Conservation (phyloP, 2,797 vertebrate genomes). For the Babyrousa celebensis region DNA sequence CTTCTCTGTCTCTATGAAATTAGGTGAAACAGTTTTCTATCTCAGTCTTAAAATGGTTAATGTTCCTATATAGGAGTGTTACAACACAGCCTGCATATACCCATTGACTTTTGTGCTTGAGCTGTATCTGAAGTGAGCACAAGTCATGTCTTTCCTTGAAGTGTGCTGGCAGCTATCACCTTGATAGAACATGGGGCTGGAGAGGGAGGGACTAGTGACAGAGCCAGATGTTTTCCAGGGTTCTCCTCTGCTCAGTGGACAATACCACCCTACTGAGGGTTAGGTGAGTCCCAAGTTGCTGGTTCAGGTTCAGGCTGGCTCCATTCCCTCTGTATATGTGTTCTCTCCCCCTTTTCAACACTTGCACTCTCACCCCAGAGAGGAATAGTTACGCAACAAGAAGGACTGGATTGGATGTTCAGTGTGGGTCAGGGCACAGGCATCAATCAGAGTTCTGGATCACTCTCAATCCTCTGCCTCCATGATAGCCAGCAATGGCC, state of each 20-base stretch:
- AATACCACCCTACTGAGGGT: not conserved
- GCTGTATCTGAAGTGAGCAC: not conserved
- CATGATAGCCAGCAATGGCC: too few relatives aligned
- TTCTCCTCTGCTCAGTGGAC: not conserved
- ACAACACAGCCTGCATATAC: not conserved
- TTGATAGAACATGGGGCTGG: not conserved
- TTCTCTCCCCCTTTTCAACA: not conserved
- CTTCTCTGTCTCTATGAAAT: not conserved
- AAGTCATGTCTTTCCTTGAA: not conserved
- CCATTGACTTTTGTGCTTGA: not conserved
- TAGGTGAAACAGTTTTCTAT: not conserved
- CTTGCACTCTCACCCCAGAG: not conserved
- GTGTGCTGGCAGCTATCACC: not conserved
- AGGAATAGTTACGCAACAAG: too few relatives aligned
- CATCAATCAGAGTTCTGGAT: too few relatives aligned
- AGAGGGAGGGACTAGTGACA: not conserved
- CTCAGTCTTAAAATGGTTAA: not conserved
- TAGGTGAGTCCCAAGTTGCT: not conserved
- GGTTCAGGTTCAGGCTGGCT: not conserved
- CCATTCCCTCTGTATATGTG: not conserved
- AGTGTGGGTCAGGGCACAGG: too few relatives aligned
- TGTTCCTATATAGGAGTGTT: not conserved
- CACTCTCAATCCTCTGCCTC: too few relatives aligned
- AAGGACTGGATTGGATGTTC: too few relatives aligned
- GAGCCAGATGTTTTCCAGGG: not conserved